Evolutionary conservation across 1,140 invertebrate species (phyloP), one percentile per base, ranked within the genome.

Genomic region (Stratiolaelaps scimitus): DNA sequence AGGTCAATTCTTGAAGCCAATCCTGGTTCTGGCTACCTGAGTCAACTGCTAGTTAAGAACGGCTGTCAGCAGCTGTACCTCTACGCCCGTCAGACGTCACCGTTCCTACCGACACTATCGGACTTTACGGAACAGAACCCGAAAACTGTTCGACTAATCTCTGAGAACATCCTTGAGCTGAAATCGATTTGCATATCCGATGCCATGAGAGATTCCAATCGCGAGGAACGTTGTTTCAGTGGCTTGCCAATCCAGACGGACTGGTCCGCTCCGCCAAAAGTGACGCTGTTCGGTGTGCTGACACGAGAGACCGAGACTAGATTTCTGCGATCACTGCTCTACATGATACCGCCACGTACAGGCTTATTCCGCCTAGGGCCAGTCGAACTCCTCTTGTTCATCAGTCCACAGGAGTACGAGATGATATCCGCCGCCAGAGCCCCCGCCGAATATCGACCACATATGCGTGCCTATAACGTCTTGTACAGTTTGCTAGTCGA

Each of bases 1-100:
- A 60, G 53, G 20, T 34, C 26, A 1, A 60, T 60, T 34, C 53
- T 60, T 2, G 53, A 60, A 60, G 13, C 53, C 17, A 60, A 60
- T 23, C 53, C 53, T 26, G 53, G 53, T 29, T 34, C 2, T 2
- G 53, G 53, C 15, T 29, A 29, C 26, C 23, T 60, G 5, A 20
- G 26, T 26, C 26, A 23, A 2, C 53, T 2, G 2, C 23, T 60
- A 23, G 17, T 60, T 17, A 2, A 60, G 6, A 17, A 5, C 1
- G 53, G 53, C 53, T n/a, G 17, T 17, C 13, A 26, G 2, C 13
- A 26, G 15, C 34, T 60, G 26, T 23, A 20, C 10, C 53, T 60
- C 20, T 60, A 15, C 34, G 53, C 26, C 26, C 15, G 1, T 4
- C 17, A 15, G 26, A 4, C 1, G 15, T 60, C 53, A 5, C 2